phyloP scores from a whole-genome alignment of 2,113 vertebrate species.

The Falcunculus frontatus region DNA sequence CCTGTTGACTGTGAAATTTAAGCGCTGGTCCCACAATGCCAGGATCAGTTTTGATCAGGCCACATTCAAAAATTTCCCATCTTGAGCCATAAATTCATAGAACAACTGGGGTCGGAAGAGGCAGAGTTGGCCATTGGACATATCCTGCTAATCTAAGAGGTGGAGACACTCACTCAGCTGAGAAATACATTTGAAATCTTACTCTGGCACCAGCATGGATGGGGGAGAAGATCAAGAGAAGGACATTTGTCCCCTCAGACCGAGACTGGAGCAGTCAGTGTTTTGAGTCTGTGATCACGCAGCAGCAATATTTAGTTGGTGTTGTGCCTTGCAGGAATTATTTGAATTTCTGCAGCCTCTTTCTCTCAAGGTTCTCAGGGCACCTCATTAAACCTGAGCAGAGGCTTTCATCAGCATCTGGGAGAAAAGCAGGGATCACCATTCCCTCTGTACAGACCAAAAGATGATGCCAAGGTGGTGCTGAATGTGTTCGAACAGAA shows the following conservation, averaged over 20 bases:
- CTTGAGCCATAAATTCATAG: background rate
- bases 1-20: background rate
- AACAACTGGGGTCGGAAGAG: background rate
- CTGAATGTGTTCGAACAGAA: background rate
- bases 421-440: background rate
- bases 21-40: background rate
- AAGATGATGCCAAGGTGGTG: background rate
- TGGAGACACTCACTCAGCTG: background rate
- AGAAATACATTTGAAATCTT: background rate
- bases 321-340: background rate
- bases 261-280: background rate
- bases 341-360: background rate
- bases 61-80: background rate
- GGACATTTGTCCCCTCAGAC: background rate
- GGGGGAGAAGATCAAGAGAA: background rate
- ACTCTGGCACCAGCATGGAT: background rate
- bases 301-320: background rate
- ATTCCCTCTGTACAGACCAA: fast-evolving
- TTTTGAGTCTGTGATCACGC: background rate
- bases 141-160: background rate
- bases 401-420: background rate
- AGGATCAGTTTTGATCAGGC: background rate
- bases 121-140: background rate
- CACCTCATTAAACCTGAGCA: background rate
- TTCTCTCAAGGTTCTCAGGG: background rate